A percentile compares a stretch with the other conserved stretches of the same genome.
These are phyloP conservation scores for Dicyrtoma fusca DNA, from an alignment of 2,888 invertebrate species.

Conservation along the genomic window DNA sequence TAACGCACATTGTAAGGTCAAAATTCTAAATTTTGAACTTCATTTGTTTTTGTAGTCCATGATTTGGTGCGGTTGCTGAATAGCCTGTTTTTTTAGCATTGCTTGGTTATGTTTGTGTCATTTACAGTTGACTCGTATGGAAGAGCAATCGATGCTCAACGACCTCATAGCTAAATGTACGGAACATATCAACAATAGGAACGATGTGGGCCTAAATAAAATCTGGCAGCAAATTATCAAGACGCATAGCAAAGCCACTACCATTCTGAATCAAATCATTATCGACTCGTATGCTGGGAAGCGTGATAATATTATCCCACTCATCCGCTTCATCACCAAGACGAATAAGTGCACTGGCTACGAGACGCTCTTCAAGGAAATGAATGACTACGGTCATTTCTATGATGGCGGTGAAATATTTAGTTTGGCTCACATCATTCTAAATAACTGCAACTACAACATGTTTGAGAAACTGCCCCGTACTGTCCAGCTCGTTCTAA, in stretches of 20 bases:
- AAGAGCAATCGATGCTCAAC: slow-evolving; percentile 20
- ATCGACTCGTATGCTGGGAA: slow-evolving; percentile 23
- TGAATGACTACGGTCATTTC: slow-evolving; percentile 34
- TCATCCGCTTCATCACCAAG: slow-evolving; percentile 28
- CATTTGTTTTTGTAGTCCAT: no score
- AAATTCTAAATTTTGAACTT: no score
- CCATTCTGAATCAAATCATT: slow-evolving; percentile 33
- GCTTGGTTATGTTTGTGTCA: neutral
- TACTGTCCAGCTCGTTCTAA: slow-evolving; percentile 22
- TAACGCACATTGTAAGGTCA: slow-evolving; percentile 33
- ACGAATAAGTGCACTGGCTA: slow-evolving; percentile 32
- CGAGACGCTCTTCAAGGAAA: slow-evolving; percentile 29
- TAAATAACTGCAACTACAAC: slow-evolving; percentile 21
- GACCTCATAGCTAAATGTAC: slow-evolving; percentile 29
- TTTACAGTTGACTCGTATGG: slow-evolving; percentile 28
- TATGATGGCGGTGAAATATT: slow-evolving; percentile 33
- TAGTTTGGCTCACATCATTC: slow-evolving; percentile 16
- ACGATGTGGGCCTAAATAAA: slow-evolving; percentile 29
- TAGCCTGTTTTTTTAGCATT: neutral
- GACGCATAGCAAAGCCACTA: slow-evolving; percentile 1
- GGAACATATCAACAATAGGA: slow-evolving; percentile 14
- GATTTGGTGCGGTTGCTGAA: no score
- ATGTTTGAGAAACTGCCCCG: slow-evolving; percentile 34
- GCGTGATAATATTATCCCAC: slow-evolving; percentile 26
- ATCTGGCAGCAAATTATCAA: slow-evolving; percentile 35